phyloP scores from a whole-genome alignment of 2,113 vertebrate species.

The Scomber scombrus region DNA sequence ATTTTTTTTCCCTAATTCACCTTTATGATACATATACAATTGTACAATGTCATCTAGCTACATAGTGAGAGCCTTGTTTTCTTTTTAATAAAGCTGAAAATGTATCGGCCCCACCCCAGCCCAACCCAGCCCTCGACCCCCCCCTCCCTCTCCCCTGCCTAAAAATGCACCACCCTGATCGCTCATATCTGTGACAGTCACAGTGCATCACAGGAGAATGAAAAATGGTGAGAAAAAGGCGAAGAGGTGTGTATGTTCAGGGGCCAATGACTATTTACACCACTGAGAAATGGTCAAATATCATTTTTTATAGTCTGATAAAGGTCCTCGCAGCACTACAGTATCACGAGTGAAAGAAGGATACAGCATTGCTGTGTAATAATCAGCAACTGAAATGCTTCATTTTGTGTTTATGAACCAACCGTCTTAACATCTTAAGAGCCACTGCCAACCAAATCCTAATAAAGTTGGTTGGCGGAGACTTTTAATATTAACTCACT shows the following conservation, averaged over 20 bases:
- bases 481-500: no score
- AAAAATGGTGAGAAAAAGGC: constrained; percentile 34
- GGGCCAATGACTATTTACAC: constrained; percentile 52
- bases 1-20: constrained; percentile 48
- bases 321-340: constrained; percentile 36
- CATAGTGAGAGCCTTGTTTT: constrained; percentile 65
- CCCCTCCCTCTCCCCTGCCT: not conserved
- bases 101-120: not conserved
- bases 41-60: constrained; percentile 76
- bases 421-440: not conserved
- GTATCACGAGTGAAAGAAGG: not conserved
- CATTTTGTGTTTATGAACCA: constrained; percentile 23
- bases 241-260: constrained; percentile 21
- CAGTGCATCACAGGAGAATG: constrained; percentile 66
- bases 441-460: not conserved
- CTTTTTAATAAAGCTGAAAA: constrained; percentile 67
- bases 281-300: constrained; percentile 28
- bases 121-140: no score
- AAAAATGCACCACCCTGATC: constrained; percentile 22
- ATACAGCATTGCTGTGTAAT: constrained; percentile 22
- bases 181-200: constrained; percentile 57
- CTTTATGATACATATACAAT: constrained; percentile 77
- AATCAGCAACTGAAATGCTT: constrained; percentile 36
- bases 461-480: no score
- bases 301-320: constrained; percentile 1